These are phyloP conservation scores for Chironomus tentans DNA, from an alignment of 2,888 invertebrate species.

Conservation along the genomic window DNA sequence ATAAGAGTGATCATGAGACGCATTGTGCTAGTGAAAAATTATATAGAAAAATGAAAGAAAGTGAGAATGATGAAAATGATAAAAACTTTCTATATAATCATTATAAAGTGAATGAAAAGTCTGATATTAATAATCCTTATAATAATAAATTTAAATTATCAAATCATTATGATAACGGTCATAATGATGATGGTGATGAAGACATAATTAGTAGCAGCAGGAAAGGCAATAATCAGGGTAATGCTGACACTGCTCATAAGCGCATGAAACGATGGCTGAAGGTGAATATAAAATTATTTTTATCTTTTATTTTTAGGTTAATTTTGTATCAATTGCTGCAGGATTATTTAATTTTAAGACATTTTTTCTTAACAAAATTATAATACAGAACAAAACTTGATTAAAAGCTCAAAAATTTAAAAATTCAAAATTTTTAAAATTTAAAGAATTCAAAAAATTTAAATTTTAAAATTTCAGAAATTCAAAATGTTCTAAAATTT, in stretches of 20 bases:
- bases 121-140: slow-evolving; percentile 32
- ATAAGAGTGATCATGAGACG: slow-evolving; percentile 43
- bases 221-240: slow-evolving; percentile 33
- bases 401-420: no score
- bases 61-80: slow-evolving; percentile 30
- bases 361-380: no score
- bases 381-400: no score
- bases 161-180: neutral
- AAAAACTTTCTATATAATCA: slow-evolving; percentile 32
- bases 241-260: slow-evolving; percentile 25
- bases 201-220: neutral
- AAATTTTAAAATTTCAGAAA: no score
- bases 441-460: no score
- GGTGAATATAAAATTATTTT: neutral
- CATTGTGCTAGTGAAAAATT: slow-evolving; percentile 42
- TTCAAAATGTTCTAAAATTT: no score
- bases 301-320: no score
- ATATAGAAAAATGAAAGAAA: slow-evolving; percentile 34
- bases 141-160: slow-evolving; percentile 33
- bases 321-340: no score
- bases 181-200: neutral
- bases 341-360: no score
- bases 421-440: no score
- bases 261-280: slow-evolving; percentile 30
- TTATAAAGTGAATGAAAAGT: slow-evolving; percentile 25